Percentiles rank a stretch among this genome's conserved stretches.
phyloP scores from a whole-genome alignment of 2,113 vertebrate genomes.

The Trichomycterus rosablanca region DNA sequence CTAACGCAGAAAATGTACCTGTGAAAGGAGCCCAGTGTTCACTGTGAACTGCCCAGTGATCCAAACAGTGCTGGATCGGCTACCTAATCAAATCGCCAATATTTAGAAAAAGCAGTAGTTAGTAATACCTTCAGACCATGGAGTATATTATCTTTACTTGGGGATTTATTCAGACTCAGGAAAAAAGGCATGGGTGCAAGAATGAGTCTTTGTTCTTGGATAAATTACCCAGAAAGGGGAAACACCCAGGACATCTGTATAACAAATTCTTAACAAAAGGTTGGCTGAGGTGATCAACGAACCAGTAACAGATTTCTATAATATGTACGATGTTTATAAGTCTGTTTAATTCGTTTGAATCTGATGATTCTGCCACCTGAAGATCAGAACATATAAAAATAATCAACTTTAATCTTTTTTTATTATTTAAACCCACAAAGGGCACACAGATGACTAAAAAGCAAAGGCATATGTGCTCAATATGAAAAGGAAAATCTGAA shows the following conservation, averaged over 20 bases:
- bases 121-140: slow-evolving; percentile 23
- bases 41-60: no score
- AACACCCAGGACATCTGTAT: slow-evolving; percentile 24
- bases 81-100: slow-evolving; percentile 7
- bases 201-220: slow-evolving; percentile 26
- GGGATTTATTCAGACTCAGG: slow-evolving; percentile 38
- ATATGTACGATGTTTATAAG: background rate
- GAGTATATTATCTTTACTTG: slow-evolving; percentile 40
- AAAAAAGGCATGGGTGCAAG: slow-evolving; percentile 34
- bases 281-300: slow-evolving; percentile 5
- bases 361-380: background rate
- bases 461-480: slow-evolving; percentile 40
- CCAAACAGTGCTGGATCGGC: background rate
- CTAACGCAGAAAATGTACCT: background rate
- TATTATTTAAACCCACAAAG: slow-evolving; percentile 24
- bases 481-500: slow-evolving; percentile 46
- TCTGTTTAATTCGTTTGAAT: background rate
- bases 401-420: no score
- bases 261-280: slow-evolving; percentile 16
- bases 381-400: slow-evolving; percentile 11
- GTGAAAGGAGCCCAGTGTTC: background rate
- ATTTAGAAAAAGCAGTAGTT: slow-evolving; percentile 20
- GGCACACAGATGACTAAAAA: slow-evolving; percentile 1
- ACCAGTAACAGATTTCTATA: background rate
- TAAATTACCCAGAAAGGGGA: slow-evolving; percentile 9